Percentiles rank a stretch among this genome's conserved stretches.
phyloP scores from a whole-genome alignment of 1,140 invertebrate species.

The Drosophila funebris region DNA sequence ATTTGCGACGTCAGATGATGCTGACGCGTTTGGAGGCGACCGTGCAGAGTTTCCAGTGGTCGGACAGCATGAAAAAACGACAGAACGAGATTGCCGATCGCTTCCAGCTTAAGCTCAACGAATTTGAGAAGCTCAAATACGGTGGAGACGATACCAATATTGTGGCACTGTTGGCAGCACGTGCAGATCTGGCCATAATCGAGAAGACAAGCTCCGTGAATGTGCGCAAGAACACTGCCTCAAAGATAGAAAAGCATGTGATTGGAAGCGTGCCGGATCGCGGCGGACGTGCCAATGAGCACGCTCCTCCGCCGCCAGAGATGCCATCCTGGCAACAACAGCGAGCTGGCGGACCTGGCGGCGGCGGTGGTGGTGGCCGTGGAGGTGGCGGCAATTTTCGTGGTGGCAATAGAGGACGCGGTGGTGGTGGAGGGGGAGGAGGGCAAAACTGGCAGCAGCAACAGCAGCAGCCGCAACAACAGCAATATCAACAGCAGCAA shows the following conservation, averaged over 20 bases:
- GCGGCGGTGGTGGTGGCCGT: constrained; percentile 56
- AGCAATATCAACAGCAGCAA: constrained; percentile 18
- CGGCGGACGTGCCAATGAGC: constrained; percentile 94
- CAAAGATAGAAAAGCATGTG: constrained; percentile 92
- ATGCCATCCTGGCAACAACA: constrained; percentile 94
- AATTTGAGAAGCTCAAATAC: constrained; percentile 84
- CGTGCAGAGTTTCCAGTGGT: constrained; percentile 97
- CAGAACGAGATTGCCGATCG: constrained; percentile 89
- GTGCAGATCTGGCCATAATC: constrained; percentile 91
- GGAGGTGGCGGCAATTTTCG: constrained; percentile 49
- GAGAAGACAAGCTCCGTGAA: constrained; percentile 94
- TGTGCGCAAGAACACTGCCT: constrained; percentile 91
- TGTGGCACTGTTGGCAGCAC: constrained; percentile 91
- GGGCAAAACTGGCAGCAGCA: constrained; percentile 49
- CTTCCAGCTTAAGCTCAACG: constrained; percentile 88
- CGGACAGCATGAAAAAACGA: constrained; percentile 90
- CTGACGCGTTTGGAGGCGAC: constrained; percentile 96
- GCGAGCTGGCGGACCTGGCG: constrained; percentile 67
- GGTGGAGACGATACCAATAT: constrained; percentile 86
- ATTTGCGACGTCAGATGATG: constrained; percentile 93
- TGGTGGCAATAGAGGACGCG: constrained; percentile 25
- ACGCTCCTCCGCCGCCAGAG: constrained; percentile 95
- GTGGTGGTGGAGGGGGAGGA: constrained; percentile 44
- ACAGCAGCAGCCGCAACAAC: constrained; percentile 34
- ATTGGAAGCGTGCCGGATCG: constrained; percentile 94